These are phyloP conservation scores for Pitangus sulphuratus DNA, from an alignment of 2,797 vertebrate species.

Conservation along the genomic window DNA sequence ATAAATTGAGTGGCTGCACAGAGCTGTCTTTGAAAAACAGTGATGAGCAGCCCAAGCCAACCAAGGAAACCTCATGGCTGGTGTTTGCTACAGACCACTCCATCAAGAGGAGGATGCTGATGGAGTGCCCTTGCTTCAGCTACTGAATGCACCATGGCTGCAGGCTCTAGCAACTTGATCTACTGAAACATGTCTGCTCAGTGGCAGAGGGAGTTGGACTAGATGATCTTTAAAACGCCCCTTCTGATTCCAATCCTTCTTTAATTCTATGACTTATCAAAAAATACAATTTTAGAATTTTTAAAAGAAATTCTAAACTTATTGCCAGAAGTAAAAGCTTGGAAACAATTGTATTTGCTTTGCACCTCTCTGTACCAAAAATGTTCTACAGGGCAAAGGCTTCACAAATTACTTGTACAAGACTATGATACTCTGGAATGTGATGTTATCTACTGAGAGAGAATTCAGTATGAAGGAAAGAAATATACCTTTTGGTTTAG, in stretches of 20 bases:
- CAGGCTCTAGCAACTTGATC: not conserved
- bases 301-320: not conserved
- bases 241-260: not conserved
- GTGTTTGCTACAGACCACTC: not conserved
- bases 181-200: not conserved
- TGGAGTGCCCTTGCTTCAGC: not conserved
- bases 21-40: not conserved
- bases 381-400: not conserved
- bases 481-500: not conserved
- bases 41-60: not conserved
- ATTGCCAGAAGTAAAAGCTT: not conserved
- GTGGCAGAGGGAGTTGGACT: not conserved
- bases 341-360: not conserved
- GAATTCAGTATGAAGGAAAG: not conserved
- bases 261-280: not conserved
- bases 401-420: not conserved
- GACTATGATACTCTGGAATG: not conserved
- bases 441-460: not conserved
- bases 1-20: not conserved
- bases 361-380: not conserved
- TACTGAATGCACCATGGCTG: not conserved
- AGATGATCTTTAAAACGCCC: not conserved
- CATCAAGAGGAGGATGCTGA: not conserved
- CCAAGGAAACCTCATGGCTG: not conserved
- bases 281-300: not conserved